phyloP scores from a whole-genome alignment of 2,113 vertebrate species.

The Hippolais icterina region DNA sequence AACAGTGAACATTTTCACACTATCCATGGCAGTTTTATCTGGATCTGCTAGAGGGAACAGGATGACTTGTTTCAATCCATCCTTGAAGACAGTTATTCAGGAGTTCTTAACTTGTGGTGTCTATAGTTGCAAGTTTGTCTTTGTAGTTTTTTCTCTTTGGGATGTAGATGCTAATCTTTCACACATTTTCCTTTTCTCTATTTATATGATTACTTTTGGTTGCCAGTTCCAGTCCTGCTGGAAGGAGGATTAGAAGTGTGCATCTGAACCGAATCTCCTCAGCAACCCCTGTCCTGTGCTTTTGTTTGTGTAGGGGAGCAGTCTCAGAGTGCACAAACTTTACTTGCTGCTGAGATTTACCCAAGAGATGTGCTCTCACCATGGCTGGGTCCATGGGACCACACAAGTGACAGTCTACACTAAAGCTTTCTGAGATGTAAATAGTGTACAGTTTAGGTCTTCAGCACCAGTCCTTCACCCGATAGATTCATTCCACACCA shows the following conservation, averaged over 20 bases:
- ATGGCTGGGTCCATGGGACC: not conserved
- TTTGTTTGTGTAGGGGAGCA: not conserved
- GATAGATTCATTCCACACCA: not conserved
- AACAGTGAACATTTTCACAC: not conserved
- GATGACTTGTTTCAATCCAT: not conserved
- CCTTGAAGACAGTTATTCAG: not conserved
- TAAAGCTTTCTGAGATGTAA: not conserved
- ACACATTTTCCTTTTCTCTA: not conserved
- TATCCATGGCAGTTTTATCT: not conserved
- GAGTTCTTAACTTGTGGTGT: not conserved
- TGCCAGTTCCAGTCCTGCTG: not conserved
- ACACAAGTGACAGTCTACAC: not conserved
- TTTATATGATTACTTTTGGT: not conserved
- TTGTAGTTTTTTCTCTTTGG: not conserved
- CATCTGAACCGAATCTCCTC: rapidly evolving
- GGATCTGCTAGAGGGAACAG: not conserved
- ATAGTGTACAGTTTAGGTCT: not conserved
- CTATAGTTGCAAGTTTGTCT: not conserved
- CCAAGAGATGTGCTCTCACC: not conserved
- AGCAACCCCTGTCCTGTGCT: not conserved
- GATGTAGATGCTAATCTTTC: not conserved
- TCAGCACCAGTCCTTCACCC: not conserved
- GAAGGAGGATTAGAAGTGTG: not conserved
- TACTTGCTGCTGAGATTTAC: not conserved
- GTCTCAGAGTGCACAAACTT: not conserved